Conservation (phyloP, 2,888 invertebrate species). For the Matsumyia berberina region DNA sequence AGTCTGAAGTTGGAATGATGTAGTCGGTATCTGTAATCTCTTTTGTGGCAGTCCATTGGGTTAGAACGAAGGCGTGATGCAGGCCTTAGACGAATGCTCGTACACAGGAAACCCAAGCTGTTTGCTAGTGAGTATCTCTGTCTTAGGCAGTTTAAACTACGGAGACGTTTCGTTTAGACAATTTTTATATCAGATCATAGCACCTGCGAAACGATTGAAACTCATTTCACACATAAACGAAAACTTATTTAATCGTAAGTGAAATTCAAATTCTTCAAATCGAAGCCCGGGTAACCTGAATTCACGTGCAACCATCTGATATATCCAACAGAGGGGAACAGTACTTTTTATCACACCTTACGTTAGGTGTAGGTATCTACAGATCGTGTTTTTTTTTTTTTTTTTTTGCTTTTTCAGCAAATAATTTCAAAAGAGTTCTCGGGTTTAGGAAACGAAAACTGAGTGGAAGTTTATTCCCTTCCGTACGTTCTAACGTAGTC, state of each 20-base stretch:
- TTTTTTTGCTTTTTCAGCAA: conserved; percentile 12
- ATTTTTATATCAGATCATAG: neutral
- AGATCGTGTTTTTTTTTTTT: no score
- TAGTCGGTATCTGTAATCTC: no score
- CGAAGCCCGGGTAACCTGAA: neutral
- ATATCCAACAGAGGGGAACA: neutral
- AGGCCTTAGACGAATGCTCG: no score
- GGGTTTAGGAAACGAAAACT: neutral
- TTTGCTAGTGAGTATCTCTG: no score
- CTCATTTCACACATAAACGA: neutral
- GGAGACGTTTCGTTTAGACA: no score
- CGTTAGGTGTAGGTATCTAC: neutral
- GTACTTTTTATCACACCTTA: neutral
- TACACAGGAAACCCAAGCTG: no score
- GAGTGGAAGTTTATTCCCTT: neutral
- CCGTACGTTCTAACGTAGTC: neutral
- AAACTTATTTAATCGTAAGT: neutral
- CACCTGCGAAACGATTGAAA: neutral
- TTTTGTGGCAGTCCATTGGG: no score
- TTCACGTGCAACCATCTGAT: conserved; percentile 21
- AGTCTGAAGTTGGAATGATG: no score
- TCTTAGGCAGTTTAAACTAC: no score
- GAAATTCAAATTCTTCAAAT: conserved; percentile 10
- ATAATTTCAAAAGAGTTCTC: conserved; percentile 32
- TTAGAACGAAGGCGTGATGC: no score